Evolutionary conservation across 1,140 invertebrate species (phyloP).

Genomic region (Sinella curviseta): DNA sequence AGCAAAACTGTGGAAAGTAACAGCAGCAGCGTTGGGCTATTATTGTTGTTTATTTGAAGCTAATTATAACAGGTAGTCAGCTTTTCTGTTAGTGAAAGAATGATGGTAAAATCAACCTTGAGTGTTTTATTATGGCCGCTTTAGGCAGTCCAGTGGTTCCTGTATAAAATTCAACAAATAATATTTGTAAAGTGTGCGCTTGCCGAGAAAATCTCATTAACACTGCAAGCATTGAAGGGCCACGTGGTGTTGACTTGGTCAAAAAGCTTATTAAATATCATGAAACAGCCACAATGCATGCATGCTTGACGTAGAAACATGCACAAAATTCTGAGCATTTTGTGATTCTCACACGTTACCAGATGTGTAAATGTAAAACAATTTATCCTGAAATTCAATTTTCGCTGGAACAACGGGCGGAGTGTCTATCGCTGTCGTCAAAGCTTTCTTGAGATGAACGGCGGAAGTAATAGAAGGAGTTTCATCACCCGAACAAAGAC

Average conservation of each 20-base stretch:
- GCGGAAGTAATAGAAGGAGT: background rate
- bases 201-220: too few relatives aligned
- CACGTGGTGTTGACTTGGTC: background rate
- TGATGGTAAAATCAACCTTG: constrained; percentile 60
- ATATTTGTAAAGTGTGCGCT: too few relatives aligned
- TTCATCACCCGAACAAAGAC: background rate
- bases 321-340: background rate
- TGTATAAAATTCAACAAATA: background rate
- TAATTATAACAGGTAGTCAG: background rate
- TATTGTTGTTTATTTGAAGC: background rate
- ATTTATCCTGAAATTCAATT: constrained; percentile 65
- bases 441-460: background rate
- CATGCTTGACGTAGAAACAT: background rate
- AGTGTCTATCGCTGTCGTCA: background rate
- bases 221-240: too few relatives aligned
- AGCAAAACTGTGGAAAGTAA: constrained; percentile 44
- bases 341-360: constrained; percentile 56
- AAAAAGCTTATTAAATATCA: background rate
- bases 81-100: background rate
- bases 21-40: too few relatives aligned
- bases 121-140: constrained; percentile 81
- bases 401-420: constrained; percentile 59
- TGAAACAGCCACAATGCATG: background rate
- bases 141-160: constrained; percentile 63
- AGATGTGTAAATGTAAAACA: constrained; percentile 86